Base-by-base conservation (phyloP, 2,888 invertebrate genomes). In the Drosophila quinaria region DNA sequence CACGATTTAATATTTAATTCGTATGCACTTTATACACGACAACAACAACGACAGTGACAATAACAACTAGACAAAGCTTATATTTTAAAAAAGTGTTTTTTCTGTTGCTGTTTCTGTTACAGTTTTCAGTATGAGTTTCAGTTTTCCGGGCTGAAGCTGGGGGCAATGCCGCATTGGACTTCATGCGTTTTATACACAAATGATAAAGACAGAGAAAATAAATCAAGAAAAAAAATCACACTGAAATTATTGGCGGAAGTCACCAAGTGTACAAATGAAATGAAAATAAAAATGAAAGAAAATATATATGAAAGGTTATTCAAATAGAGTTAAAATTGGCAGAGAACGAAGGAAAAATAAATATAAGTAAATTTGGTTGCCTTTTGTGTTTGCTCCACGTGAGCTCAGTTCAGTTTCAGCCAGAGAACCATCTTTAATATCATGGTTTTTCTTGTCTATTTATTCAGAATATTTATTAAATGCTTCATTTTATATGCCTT, bases 111-210 rank as follows among this genome's bases (percentile, higher is more conserved):
- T 58, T 42, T 31, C 10, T 33, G 19, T 55, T 25, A 17, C 44
- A 35, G 63, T 62, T 49, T 74, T 42, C 54, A 50, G 37, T 37
- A n/a, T 29, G 29, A 29, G 29, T 77, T 39, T 68, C 3, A 29
- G 49, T 64, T 60, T 51, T 49, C 52, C 60, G 42, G 54, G 54
- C 56, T 31, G 41, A 54, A 33, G 9, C 61, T 54, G 74, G 9
- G 78, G 37, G 60, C 79, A 61, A 61, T 59, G 65, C 77, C 70
- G 70, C 77, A 80, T 61, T 77, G 81, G 83, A 80, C 84, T 83
- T 80, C 89, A 89, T 83, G 87, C 82, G 73, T 67, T 80, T 70
- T 61, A 73, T n/a, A 61, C 19, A 61, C 39, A 41, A 41, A 33
- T 31, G 9, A 31, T 13, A 35, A 55, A 22, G 25, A 22, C 29